phyloP scores from a whole-genome alignment of 2,888 invertebrate species.

The Synanthedon andrenaeformis region DNA sequence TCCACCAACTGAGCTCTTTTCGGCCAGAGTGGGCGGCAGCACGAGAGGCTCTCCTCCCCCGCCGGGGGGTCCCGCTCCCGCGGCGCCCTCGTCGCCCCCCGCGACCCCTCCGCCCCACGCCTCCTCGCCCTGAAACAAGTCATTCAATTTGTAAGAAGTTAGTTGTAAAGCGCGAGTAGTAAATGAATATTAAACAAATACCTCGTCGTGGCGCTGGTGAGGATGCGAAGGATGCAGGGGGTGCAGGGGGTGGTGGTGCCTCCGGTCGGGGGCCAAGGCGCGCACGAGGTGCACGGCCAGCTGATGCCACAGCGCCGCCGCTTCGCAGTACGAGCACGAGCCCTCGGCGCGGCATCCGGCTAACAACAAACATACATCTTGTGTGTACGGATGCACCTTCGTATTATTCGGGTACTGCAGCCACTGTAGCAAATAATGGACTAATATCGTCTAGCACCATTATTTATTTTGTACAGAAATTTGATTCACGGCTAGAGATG shows the following conservation, averaged over 20 bases:
- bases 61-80: constrained; percentile 31
- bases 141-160: no score
- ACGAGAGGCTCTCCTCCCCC: constrained; percentile 29
- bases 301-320: constrained; percentile 95
- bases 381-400: no score
- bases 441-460: no score
- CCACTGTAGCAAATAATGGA: no score
- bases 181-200: no score
- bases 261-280: constrained; percentile 81
- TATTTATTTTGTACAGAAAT: no score
- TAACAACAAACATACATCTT: constrained; percentile 10
- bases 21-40: constrained; percentile 59
- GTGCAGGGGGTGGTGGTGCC: constrained; percentile 26
- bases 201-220: no score
- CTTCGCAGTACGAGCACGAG: constrained; percentile 94
- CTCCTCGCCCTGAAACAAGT: constrained; percentile 68
- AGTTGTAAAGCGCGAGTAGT: no score
- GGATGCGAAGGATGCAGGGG: no score
- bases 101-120: constrained; percentile 78
- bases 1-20: constrained; percentile 83
- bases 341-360: constrained; percentile 49
- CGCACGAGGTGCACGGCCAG: constrained; percentile 83
- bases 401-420: no score
- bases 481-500: no score
- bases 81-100: constrained; percentile 70